Conservation (phyloP, 2,888 invertebrate genomes). For the Macrophya annulata region DNA sequence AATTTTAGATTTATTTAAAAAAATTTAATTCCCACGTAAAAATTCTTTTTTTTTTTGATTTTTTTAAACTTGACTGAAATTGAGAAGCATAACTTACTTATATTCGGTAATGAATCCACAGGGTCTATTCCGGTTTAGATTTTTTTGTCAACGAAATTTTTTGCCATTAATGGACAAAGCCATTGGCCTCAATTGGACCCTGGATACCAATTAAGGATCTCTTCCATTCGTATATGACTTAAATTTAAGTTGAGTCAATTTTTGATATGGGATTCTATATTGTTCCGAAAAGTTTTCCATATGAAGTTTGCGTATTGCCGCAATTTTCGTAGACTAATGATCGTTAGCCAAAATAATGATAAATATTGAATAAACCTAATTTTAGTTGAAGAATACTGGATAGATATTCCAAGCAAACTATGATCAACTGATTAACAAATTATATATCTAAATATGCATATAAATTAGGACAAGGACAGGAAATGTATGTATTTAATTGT, state of each 20-base stretch:
- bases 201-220: neutral
- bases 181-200: slow-evolving; percentile 10
- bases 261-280: neutral
- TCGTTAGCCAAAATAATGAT: neutral
- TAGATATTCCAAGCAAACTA: too few species aligned
- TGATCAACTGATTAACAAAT: too few species aligned
- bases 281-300: neutral
- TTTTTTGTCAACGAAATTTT: neutral
- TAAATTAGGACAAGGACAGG: too few species aligned
- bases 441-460: too few species aligned
- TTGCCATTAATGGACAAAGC: slow-evolving; percentile 10
- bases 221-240: neutral
- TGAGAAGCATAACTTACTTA: neutral
- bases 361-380: too few species aligned
- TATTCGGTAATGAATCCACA: neutral
- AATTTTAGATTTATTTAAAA: too few species aligned
- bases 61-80: neutral
- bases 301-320: neutral
- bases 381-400: too few species aligned
- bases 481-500: neutral
- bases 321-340: neutral
- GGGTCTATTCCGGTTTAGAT: neutral
- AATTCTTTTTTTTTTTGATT: neutral
- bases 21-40: too few species aligned
- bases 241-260: neutral